Evolutionary conservation across 1,140 invertebrate species (phyloP).

Genomic region (Vanessa atalanta): DNA sequence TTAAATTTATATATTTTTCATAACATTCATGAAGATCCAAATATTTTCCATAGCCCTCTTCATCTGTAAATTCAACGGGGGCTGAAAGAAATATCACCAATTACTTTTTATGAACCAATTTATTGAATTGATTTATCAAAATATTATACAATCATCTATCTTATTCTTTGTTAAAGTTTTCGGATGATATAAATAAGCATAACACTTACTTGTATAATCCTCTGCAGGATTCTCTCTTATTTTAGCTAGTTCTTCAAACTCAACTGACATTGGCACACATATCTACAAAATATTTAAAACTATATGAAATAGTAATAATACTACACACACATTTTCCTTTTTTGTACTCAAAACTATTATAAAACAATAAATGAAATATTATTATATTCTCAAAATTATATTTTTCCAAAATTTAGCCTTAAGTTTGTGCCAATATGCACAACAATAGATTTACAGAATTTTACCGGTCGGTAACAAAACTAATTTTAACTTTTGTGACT

Average conservation of each 20-base stretch:
- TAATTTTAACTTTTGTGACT: no score
- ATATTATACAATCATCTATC: neutral
- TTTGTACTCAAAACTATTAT: no score
- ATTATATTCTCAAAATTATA: no score
- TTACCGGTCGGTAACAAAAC: no score
- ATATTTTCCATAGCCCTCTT: constrained; percentile 99
- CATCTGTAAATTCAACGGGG: constrained; percentile 98
- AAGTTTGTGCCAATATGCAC: no score
- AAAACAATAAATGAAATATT: no score
- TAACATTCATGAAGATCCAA: constrained; percentile 99
- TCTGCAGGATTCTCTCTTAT: constrained; percentile 92
- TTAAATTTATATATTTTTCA: constrained; percentile 97
- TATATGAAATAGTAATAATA: neutral
- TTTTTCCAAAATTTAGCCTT: no score
- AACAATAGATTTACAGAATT: no score
- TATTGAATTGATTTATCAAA: neutral
- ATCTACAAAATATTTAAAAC: constrained; percentile 74
- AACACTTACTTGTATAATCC: constrained; percentile 81
- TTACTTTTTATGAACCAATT: neutral
- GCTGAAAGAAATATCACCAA: constrained; percentile 74
- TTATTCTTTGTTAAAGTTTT: neutral
- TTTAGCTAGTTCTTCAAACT: constrained; percentile 97
- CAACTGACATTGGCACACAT: constrained; percentile 96
- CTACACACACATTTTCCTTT: no score
- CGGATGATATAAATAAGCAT: neutral